Evolutionary conservation across 2,888 invertebrate species (phyloP).

Genomic region (Galeopsomyia nigrocyanea): DNA sequence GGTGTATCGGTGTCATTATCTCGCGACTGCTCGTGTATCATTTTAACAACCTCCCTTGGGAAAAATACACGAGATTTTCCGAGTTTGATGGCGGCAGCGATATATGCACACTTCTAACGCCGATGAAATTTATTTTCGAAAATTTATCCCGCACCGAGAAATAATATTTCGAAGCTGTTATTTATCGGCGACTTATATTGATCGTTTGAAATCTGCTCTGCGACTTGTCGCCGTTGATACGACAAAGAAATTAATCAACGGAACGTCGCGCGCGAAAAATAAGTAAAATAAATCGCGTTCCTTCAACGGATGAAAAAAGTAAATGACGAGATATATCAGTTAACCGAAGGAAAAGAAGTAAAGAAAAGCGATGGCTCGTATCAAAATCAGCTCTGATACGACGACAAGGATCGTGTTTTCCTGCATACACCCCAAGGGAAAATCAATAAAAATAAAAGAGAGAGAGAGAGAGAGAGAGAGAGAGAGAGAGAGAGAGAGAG

Average conservation of each 20-base stretch:
- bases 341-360: not conserved
- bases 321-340: not conserved
- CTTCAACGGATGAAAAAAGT: not conserved
- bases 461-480: not conserved
- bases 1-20: conserved; percentile 25
- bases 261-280: not conserved
- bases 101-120: too few species aligned
- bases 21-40: conserved; percentile 29
- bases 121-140: too few species aligned
- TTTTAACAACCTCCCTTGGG: conserved; percentile 34
- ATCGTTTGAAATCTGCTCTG: too few species aligned
- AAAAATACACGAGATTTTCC: too few species aligned
- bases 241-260: not conserved
- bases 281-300: not conserved
- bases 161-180: too few species aligned
- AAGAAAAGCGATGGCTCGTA: not conserved
- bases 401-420: not conserved
- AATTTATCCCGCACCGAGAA: too few species aligned
- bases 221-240: not conserved
- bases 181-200: too few species aligned
- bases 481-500: not conserved
- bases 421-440: conserved; percentile 1
- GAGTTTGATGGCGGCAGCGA: too few species aligned
- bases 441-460: conserved; percentile 38
- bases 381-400: conserved; percentile 19